These are phyloP conservation scores for Papilio aristodemus DNA, from an alignment of 1,140 invertebrate genomes.

Conservation along the genomic window DNA sequence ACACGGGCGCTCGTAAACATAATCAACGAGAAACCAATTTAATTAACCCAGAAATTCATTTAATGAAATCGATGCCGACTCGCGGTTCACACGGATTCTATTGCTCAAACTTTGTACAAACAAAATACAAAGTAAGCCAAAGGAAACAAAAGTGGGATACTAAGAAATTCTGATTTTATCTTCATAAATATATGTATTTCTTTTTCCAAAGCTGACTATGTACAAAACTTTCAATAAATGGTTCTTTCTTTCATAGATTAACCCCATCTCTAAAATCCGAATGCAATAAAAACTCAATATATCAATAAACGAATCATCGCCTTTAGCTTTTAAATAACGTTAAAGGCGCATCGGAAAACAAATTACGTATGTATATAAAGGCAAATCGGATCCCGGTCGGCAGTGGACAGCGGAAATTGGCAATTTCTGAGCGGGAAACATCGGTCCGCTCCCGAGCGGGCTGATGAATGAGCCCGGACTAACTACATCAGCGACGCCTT, in stretches of 20 bases:
- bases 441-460: slow-evolving; percentile 26
- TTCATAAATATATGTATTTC: no score
- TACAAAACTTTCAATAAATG: no score
- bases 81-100: not conserved
- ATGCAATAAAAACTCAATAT: not conserved
- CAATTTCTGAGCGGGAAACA: slow-evolving; percentile 60
- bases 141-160: no score
- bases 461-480: slow-evolving; percentile 19
- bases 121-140: no score
- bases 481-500: slow-evolving; percentile 21
- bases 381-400: slow-evolving; percentile 41
- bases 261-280: not conserved
- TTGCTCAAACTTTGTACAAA: slow-evolving; percentile 7
- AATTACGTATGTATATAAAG: slow-evolving; percentile 41
- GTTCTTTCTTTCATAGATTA: no score
- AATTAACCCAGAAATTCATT: slow-evolving; percentile 30
- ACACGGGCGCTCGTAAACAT: slow-evolving; percentile 5
- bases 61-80: slow-evolving; percentile 19
- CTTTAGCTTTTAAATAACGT: slow-evolving; percentile 18
- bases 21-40: slow-evolving; percentile 24
- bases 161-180: no score
- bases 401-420: slow-evolving; percentile 59
- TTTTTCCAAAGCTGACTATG: no score
- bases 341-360: slow-evolving; percentile 41
- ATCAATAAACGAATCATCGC: slow-evolving; percentile 16